A percentile compares a stretch with the other conserved stretches of the same genome.
Evolutionary conservation across 2,888 invertebrate species (phyloP).

Genomic region (Physocephala rufipes): DNA sequence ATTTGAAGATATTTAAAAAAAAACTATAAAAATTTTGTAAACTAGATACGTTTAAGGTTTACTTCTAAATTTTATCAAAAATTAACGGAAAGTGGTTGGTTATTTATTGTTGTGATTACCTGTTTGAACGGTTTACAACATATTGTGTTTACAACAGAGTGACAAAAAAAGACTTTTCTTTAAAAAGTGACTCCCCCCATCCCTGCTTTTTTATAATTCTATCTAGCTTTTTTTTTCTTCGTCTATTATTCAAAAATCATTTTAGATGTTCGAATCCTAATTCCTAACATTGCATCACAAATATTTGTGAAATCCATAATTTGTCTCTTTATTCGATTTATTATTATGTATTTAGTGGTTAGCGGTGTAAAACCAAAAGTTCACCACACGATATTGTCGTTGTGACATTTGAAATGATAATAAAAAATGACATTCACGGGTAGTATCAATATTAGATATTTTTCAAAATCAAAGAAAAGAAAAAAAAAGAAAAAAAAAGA

Average conservation of each 20-base stretch:
- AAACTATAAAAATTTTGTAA: too few species aligned
- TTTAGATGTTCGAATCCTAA: not conserved
- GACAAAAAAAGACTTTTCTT: not conserved
- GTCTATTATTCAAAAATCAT: constrained; percentile 16
- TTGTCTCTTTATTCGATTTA: constrained; percentile 27
- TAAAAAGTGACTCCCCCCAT: too few species aligned
- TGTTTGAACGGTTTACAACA: too few species aligned
- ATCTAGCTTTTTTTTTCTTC: not conserved
- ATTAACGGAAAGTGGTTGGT: too few species aligned
- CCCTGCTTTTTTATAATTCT: not conserved
- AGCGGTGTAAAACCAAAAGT: constrained; percentile 1
- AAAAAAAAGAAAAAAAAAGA: too few species aligned
- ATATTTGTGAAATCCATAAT: constrained; percentile 29
- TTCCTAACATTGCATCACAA: not conserved
- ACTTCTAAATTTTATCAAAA: constrained; percentile 27
- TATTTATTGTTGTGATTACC: too few species aligned
- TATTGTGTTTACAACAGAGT: constrained; percentile 23
- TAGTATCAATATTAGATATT: not conserved
- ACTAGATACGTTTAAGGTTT: too few species aligned
- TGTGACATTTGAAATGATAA: constrained; percentile 45
- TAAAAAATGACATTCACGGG: constrained; percentile 63
- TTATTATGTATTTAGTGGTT: not conserved
- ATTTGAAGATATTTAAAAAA: too few species aligned
- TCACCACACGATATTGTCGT: constrained; percentile 27
- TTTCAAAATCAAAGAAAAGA: not conserved